These are phyloP conservation scores for Sebastolobus altivelis DNA, from an alignment of 2,797 vertebrate genomes.

Conservation along the genomic window DNA sequence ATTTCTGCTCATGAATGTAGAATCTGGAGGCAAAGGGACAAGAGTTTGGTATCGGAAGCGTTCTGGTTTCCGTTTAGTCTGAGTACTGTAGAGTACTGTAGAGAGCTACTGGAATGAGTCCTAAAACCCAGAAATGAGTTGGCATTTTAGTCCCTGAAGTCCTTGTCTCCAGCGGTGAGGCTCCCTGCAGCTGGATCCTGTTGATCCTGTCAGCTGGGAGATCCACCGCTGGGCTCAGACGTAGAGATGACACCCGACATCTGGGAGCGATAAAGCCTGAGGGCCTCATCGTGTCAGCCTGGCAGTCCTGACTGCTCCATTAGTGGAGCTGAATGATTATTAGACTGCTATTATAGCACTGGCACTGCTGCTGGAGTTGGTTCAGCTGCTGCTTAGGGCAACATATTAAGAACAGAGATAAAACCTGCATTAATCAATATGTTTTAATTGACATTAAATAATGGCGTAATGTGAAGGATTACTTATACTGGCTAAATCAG, in stretches of 20 bases:
- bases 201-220: conserved; percentile 38
- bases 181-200: conserved; percentile 21
- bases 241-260: conserved; percentile 37
- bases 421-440: background rate
- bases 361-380: background rate
- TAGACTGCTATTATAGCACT: background rate
- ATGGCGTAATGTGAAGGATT: background rate
- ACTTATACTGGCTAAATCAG: background rate
- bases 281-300: conserved; percentile 33
- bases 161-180: accelerated
- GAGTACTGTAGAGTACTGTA: background rate
- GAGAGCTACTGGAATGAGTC: no score
- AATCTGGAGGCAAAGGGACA: background rate
- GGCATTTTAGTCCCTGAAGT: background rate
- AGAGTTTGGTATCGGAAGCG: background rate
- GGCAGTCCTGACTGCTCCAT: conserved; percentile 36
- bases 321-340: conserved; percentile 24
- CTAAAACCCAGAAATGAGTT: no score
- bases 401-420: background rate
- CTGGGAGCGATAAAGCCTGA: conserved; percentile 28
- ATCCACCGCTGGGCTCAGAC: conserved; percentile 31
- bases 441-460: background rate
- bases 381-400: background rate
- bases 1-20: background rate
- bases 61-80: background rate